Evolutionary conservation across 2,888 invertebrate genomes (phyloP).

Genomic region (Buathra laborator): DNA sequence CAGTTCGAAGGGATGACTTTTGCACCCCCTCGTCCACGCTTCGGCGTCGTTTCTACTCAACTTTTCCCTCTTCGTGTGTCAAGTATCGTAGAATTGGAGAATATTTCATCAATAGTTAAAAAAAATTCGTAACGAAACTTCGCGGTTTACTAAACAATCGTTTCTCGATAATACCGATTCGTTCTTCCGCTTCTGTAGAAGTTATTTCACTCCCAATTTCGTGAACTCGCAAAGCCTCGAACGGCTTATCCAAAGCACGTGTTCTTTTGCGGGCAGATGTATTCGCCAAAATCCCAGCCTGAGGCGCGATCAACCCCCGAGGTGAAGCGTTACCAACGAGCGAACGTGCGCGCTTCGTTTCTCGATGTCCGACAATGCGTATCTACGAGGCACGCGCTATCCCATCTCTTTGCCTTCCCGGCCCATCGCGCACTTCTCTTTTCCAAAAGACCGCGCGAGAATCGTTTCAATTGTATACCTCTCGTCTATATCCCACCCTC

Average conservation of each 20-base stretch:
- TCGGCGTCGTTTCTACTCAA: neutral
- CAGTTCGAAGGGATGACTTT: constrained; percentile 62
- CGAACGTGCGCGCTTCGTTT: constrained; percentile 19
- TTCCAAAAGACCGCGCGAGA: neutral
- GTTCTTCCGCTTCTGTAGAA: neutral
- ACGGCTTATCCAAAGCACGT: constrained; percentile 78
- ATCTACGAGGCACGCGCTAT: constrained; percentile 26
- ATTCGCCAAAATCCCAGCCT: constrained; percentile 75
- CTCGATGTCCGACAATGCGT: constrained; percentile 66
- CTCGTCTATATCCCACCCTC: neutral
- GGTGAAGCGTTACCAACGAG: constrained; percentile 61
- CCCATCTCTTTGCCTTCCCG: constrained; percentile 8
- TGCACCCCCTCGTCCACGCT: constrained; percentile 54
- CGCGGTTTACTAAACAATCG: no score
- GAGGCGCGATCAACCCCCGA: constrained; percentile 56
- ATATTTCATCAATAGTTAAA: neutral
- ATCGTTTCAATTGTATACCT: neutral
- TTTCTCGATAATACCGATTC: no score
- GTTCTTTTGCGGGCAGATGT: constrained; percentile 78
- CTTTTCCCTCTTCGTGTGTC: neutral
- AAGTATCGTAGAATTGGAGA: neutral
- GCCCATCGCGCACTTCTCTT: neutral
- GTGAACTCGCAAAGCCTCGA: constrained; percentile 5
- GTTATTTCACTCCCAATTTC: constrained; percentile 4
- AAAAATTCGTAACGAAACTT: neutral